phyloP scores from a whole-genome alignment of 1,140 invertebrate genomes.

The Euwallacea fornicatus region DNA sequence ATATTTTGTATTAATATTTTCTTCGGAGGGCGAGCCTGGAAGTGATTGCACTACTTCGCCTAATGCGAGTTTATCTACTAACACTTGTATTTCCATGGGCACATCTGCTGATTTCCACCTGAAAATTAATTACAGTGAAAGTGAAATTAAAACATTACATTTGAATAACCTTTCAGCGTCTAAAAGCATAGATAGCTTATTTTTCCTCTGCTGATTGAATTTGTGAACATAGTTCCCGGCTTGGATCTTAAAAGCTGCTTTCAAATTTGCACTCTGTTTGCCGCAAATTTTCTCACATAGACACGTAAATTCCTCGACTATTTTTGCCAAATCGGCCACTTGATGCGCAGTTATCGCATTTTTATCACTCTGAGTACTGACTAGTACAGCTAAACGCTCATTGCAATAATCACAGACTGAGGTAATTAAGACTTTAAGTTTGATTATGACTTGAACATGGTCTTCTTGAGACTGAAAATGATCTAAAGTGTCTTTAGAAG shows the following conservation, averaged over 20 bases:
- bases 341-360: constrained; percentile 70
- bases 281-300: constrained; percentile 79
- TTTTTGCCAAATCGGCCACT: constrained; percentile 74
- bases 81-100: constrained; percentile 79
- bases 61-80: constrained; percentile 74
- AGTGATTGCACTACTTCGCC: constrained; percentile 51
- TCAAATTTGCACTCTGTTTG: constrained; percentile 75
- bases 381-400: constrained; percentile 83
- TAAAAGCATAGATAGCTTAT: constrained; percentile 79
- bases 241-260: constrained; percentile 83
- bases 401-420: constrained; percentile 89
- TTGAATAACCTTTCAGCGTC: constrained; percentile 74
- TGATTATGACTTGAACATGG: constrained; percentile 64
- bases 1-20: constrained; percentile 39
- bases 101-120: constrained; percentile 91
- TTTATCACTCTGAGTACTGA: constrained; percentile 75
- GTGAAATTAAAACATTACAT: not conserved
- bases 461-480: constrained; percentile 72
- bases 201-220: constrained; percentile 88
- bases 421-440: constrained; percentile 75
- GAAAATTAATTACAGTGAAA: not conserved
- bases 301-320: constrained; percentile 78
- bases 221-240: constrained; percentile 87
- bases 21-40: constrained; percentile 44
- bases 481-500: constrained; percentile 54